Evolutionary conservation across 2,797 vertebrate species (phyloP).

Genomic region (Acestrorhynchus altus): DNA sequence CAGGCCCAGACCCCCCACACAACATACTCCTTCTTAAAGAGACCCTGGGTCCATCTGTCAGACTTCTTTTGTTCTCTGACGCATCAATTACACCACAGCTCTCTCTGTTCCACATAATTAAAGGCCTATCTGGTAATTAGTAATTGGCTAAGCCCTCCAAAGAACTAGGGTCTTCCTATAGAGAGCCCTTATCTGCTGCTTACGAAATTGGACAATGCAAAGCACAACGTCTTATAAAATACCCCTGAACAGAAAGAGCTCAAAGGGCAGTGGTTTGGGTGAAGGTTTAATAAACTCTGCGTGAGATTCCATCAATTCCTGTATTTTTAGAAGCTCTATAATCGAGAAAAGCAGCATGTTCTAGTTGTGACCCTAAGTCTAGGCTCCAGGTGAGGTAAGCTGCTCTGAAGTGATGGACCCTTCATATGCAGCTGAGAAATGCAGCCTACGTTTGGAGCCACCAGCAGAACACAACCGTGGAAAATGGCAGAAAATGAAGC

Average conservation of each 20-base stretch:
- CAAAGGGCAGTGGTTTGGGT: no score
- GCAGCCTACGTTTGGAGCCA: no score
- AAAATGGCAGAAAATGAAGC: no score
- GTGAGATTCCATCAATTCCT: no score
- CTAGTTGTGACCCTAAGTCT: no score
- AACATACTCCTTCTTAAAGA: not conserved
- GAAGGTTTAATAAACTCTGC: no score
- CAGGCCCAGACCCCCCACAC: not conserved
- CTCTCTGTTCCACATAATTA: slow-evolving; percentile 19
- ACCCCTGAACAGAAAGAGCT: not conserved
- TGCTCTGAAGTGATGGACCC: no score
- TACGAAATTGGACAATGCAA: slow-evolving; percentile 18
- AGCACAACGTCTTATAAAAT: not conserved
- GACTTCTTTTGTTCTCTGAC: not conserved
- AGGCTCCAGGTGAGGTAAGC: no score
- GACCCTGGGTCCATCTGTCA: slow-evolving; percentile 8
- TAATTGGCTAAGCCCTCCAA: slow-evolving; percentile 27
- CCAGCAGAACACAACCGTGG: no score
- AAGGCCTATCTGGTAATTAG: slow-evolving; percentile 30
- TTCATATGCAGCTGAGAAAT: no score
- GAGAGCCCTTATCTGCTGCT: slow-evolving; percentile 13
- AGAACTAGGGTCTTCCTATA: slow-evolving; percentile 6
- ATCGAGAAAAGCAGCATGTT: no score
- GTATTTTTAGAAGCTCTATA: no score
- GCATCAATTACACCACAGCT: slow-evolving; percentile 6